These are phyloP conservation scores for Strix uralensis DNA, from an alignment of 2,113 vertebrate genomes.

Conservation along the genomic window DNA sequence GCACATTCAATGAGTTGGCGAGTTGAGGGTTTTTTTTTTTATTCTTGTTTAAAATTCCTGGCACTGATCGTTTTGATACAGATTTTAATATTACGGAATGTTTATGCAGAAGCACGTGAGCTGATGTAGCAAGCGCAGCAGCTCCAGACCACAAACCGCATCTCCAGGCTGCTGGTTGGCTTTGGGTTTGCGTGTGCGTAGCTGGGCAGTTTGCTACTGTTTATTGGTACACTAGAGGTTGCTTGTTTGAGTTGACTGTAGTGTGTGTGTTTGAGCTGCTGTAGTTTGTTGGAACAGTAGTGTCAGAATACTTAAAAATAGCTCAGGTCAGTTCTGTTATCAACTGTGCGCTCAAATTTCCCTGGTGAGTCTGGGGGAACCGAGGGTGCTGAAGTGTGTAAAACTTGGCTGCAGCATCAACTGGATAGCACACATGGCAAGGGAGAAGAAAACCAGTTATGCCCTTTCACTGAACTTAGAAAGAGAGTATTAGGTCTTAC, in stretches of 20 bases:
- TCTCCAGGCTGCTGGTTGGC: rapidly evolving
- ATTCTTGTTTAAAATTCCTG: neutral
- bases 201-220: too few species aligned
- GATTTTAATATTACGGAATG: neutral
- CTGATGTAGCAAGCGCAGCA: neutral
- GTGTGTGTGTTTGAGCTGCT: neutral
- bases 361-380: neutral
- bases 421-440: neutral
- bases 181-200: rapidly evolving
- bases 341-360: rapidly evolving
- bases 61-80: neutral
- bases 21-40: too few species aligned
- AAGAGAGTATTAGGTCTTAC: neutral
- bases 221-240: neutral
- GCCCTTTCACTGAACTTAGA: neutral
- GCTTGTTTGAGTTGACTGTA: neutral
- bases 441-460: neutral
- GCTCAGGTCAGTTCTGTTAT: neutral
- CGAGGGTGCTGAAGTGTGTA: neutral
- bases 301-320: neutral
- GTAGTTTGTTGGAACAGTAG: neutral
- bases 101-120: neutral
- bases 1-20: rapidly evolving
- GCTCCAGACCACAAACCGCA: rapidly evolving
- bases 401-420: neutral